A percentile compares a stretch with the other conserved stretches of the same genome.
Conservation (phyloP, 2,888 invertebrate genomes). For the Caenorhabditis sinica region DNA sequence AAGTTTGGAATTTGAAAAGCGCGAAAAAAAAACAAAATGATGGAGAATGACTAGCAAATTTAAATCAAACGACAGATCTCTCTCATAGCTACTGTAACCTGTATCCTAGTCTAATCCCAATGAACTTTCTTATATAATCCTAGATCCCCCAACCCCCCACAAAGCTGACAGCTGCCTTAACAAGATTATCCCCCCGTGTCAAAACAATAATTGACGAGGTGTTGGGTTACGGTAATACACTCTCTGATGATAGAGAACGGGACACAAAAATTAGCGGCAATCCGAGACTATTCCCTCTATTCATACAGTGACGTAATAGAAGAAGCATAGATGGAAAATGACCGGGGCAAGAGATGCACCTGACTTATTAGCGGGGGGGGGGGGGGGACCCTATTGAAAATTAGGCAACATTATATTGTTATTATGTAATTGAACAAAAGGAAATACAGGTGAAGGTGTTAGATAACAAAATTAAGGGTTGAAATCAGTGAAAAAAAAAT, state of each 20-base stretch:
- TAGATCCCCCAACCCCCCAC: neutral
- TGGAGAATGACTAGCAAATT: no score
- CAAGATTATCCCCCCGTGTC: slow-evolving; percentile 10
- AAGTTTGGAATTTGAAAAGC: no score
- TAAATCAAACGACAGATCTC: no score
- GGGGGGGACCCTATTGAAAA: neutral
- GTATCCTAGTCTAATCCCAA: no score
- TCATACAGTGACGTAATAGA: slow-evolving; percentile 9
- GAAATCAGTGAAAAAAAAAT: neutral
- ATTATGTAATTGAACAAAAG: slow-evolving; percentile 6
- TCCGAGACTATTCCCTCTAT: slow-evolving; percentile 25
- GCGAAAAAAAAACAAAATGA: no score
- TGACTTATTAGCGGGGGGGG: neutral
- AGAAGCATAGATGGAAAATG: no score
- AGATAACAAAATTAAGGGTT: neutral
- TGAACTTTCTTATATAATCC: neutral
- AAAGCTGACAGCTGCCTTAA: slow-evolving; percentile 7
- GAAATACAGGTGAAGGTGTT: neutral
- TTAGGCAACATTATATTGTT: slow-evolving; percentile 9
- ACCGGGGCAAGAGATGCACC: no score
- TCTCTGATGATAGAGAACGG: no score
- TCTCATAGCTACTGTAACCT: no score
- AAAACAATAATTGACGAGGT: slow-evolving; percentile 24
- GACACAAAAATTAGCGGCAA: slow-evolving; percentile 49
- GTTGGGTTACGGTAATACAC: slow-evolving; percentile 43